Conservation (phyloP, 2,888 invertebrate species). For the Formica aserva region DNA sequence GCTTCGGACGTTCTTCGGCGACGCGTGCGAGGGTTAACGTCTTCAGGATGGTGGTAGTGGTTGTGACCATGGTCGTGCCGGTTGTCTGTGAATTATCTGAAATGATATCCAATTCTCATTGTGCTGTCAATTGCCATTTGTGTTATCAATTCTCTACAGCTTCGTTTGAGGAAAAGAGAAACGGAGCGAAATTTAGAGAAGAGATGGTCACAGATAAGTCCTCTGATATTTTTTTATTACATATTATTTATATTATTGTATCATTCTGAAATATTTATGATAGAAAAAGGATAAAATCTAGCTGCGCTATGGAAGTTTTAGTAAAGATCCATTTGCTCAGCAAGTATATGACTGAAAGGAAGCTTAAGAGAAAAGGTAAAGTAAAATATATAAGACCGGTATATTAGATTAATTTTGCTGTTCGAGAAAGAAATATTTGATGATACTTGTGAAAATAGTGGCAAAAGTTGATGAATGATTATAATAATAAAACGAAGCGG, state of each 20-base stretch:
- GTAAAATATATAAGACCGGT: neutral
- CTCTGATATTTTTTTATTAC: neutral
- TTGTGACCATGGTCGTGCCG: constrained; percentile 45
- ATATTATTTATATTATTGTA: neutral
- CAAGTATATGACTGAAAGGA: neutral
- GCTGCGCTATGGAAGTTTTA: neutral
- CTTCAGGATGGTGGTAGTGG: constrained; percentile 53
- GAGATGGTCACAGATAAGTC: neutral
- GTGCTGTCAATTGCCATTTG: constrained; percentile 16
- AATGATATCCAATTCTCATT: constrained; percentile 24
- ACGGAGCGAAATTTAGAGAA: neutral
- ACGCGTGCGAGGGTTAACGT: constrained; percentile 65
- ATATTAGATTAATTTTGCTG: neutral
- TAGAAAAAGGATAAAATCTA: neutral
- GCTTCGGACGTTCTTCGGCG: constrained; percentile 57
- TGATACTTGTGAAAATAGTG: neutral
- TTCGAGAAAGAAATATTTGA: neutral
- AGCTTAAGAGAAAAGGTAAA: constrained; percentile 20
- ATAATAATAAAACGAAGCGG: neutral
- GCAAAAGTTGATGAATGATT: neutral
- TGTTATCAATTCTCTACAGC: neutral
- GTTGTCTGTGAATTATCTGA: constrained; percentile 29
- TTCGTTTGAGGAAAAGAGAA: neutral
- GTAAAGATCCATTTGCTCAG: neutral
- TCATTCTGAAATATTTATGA: neutral